Conservation (phyloP, 2,113 vertebrate species). For the Corythoichthys haematopterus region DNA sequence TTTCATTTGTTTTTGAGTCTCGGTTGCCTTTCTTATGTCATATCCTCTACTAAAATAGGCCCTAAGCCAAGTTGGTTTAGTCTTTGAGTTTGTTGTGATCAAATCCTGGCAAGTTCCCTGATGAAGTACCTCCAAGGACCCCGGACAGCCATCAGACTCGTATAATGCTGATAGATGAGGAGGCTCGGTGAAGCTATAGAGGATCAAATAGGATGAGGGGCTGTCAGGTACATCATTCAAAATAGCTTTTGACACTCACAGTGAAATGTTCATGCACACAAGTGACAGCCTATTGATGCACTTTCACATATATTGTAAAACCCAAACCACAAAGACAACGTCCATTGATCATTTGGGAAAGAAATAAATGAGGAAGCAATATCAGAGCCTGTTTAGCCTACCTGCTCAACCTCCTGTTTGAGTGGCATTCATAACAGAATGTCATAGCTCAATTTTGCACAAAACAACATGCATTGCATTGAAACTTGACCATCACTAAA, state of each 20-base stretch:
- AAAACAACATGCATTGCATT: too few relatives aligned
- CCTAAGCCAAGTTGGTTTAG: slow-evolving; percentile 1
- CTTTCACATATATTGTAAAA: too few relatives aligned
- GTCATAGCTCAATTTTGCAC: too few relatives aligned
- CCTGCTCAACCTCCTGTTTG: too few relatives aligned
- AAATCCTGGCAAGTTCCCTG: not conserved
- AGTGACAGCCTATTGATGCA: too few relatives aligned
- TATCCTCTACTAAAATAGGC: slow-evolving; percentile 15
- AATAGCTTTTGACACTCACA: slow-evolving; percentile 11
- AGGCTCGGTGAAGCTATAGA: slow-evolving; percentile 64
- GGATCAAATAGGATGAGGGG: slow-evolving; percentile 8
- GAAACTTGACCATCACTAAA: too few relatives aligned
- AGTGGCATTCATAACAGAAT: too few relatives aligned
- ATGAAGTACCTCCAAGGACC: not conserved
- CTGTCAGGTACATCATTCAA: not conserved
- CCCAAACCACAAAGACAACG: too few relatives aligned
- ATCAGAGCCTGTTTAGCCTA: too few relatives aligned
- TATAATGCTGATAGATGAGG: slow-evolving; percentile 74
- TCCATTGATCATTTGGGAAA: too few relatives aligned
- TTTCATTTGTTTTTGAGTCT: not conserved
- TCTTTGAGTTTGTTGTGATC: not conserved
- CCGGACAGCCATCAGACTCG: slow-evolving; percentile 54
- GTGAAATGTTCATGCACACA: not conserved
- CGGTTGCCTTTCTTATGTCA: slow-evolving; percentile 11
- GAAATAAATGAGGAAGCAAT: too few relatives aligned